Evolutionary conservation across 2,797 vertebrate genomes (phyloP).

Genomic region (Gymnocypris eckloni): DNA sequence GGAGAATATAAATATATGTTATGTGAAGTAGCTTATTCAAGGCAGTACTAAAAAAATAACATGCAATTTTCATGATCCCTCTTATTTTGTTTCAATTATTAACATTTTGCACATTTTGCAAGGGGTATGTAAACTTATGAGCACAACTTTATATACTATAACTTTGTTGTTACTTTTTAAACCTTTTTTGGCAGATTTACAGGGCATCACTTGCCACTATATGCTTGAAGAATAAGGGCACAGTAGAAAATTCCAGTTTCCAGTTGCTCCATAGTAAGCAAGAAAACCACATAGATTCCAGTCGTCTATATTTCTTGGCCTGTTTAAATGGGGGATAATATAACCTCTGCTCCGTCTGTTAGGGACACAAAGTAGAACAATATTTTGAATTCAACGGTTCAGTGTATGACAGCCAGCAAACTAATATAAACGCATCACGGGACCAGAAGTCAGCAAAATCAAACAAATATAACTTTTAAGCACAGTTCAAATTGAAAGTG

Average conservation of each 20-base stretch:
- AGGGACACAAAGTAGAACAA: neutral
- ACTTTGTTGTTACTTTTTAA: neutral
- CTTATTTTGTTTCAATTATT: too few relatives aligned
- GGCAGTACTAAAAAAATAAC: too few relatives aligned
- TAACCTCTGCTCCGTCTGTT: constrained; percentile 10
- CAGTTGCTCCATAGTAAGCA: neutral
- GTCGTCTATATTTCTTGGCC: neutral
- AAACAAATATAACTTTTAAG: constrained; percentile 63
- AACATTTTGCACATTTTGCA: too few relatives aligned
- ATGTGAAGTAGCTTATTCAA: neutral
- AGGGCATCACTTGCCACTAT: neutral
- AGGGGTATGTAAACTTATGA: neutral
- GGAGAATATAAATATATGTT: too few relatives aligned
- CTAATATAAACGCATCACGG: constrained; percentile 34
- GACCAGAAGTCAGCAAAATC: constrained; percentile 59
- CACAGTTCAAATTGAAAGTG: constrained; percentile 63
- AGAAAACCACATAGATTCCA: constrained; percentile 34
- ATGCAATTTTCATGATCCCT: too few relatives aligned
- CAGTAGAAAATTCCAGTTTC: neutral
- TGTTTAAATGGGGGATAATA: constrained; percentile 1
- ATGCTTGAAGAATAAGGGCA: neutral
- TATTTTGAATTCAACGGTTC: constrained; percentile 26
- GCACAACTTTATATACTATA: neutral
- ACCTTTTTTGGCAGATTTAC: neutral
- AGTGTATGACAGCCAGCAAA: constrained; percentile 25